Evolutionary conservation across 2,888 invertebrate genomes (phyloP), one percentile per base, ranked within the genome.

Genomic region (Scaptomyza parva): DNA sequence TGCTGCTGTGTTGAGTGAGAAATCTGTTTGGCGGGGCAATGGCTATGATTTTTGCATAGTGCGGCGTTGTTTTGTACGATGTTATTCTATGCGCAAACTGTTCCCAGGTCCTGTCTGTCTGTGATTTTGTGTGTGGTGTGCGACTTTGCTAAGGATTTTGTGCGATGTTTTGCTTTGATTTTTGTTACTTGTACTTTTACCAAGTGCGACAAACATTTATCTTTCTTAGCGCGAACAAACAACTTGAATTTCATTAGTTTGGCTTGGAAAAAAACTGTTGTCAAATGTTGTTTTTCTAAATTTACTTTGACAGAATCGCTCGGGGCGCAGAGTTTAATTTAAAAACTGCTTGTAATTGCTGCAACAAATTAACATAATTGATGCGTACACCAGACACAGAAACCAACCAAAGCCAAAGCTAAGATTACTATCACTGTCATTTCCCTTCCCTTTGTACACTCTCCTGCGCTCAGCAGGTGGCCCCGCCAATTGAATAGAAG

Each of bases 301-400:
- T 28, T 22, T 26, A 55, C 41, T 35, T 8, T 40, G n/a, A 47
- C 60, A 18, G 44, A 8, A 44, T 18, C 60, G 28, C 47, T n/a
- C 33, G 9, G 54, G 41, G 44, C 64, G 26, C 53, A 48, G 35
- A 41, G 66, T 64, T 72, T 60, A 59, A 76, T 67, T 55, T 67
- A 20, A 67, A 83, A 86, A 72, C 65, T 72, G 83, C 76, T 78
- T 67, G 86, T 88, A 83, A 83, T 83, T 88, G 88, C 71, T 69
- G 65, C 41, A 51, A 51, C 54, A 86, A 73, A 84, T 84, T 88
- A 86, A 84, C 84, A 84, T 84, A 84, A 84, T 84, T 88, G 88
- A 84, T 77, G 72, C 65, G 69, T 66, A 18, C 33, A 66, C 57
- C 68, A 81, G 65, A 58, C 76, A 50, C 52, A 53, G n/a, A n/a